phyloP scores from a whole-genome alignment of 2,888 invertebrate genomes.

The Cepaea hortensis region DNA sequence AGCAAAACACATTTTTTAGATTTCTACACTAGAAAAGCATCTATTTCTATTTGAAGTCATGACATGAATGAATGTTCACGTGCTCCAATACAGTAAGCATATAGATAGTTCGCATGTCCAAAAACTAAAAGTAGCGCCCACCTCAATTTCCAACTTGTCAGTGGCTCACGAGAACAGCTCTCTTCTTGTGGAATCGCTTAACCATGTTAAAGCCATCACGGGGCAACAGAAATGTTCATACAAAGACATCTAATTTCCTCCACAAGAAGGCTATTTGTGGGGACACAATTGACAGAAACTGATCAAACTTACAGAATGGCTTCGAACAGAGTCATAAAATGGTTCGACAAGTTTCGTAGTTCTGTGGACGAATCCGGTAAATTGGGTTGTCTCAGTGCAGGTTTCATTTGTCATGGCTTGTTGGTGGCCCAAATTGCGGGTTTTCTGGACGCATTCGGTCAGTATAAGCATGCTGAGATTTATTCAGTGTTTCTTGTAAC shows the following conservation, averaged over 20 bases:
- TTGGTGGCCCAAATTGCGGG: neutral
- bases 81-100: too few relatives aligned
- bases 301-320: neutral
- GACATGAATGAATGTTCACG: too few relatives aligned
- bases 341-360: slow-evolving; percentile 33
- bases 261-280: neutral
- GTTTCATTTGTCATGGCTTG: slow-evolving; percentile 28
- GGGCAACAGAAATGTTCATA: neutral
- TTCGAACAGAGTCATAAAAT: neutral
- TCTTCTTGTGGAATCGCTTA: neutral
- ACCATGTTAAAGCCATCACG: neutral
- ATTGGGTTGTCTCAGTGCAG: slow-evolving; percentile 12
- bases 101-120: too few relatives aligned
- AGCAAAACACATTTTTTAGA: too few relatives aligned
- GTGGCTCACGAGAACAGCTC: neutral
- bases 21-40: too few relatives aligned
- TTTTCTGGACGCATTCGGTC: too few relatives aligned
- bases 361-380: neutral
- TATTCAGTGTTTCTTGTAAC: too few relatives aligned
- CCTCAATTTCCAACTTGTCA: neutral
- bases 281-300: slow-evolving; percentile 20
- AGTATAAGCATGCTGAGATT: too few relatives aligned
- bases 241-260: neutral
- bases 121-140: too few relatives aligned
- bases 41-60: too few relatives aligned